Base-by-base conservation (phyloP, 2,888 invertebrate genomes). In the Scaptomyza reducta region DNA sequence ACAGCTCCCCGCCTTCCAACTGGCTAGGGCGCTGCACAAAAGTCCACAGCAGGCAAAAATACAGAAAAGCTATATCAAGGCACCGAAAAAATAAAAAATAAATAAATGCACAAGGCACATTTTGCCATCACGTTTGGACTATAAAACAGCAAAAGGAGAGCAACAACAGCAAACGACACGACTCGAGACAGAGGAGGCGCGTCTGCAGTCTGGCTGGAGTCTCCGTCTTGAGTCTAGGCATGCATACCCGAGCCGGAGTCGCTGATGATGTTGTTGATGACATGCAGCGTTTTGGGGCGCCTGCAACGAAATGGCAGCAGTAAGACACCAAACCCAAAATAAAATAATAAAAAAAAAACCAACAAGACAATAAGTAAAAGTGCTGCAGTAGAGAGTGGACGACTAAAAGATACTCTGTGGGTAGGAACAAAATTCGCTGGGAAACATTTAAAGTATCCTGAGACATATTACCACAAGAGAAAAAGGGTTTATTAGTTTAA, bases 181-280 rank as follows among this genome's bases (percentile, higher is more conserved):
- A 33, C 13, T 46, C 16, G 16, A 33, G 47, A 14, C 14, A 1
- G 40, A 16, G 40, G 42, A 18, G 22, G 1, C 42, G 16, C 16
- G 16, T 40, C 40, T 40, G 5, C 50, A 38, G 50, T 50, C 42
- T 38, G n/a, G 18, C 49, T 33, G 33, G 42, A 44, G 25, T n/a
- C 42, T 11, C 10, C 10, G 22, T 49, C 50, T 38, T 38, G 50
- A 50, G 50, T 50, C 50, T 49, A 33, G 41, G 44, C 42, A 22
- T 40, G 47, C 70, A 50, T 41, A 60, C 65, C 53, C 69, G 60
- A 45, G 53, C 3, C 40, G 40, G 40, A 63, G 66, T 10, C 42
- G 62, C 77, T 80, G 80, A 85, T 82, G 82, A 82, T 85, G 82
- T 82, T 82, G 82, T 82, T 82, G 82, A 82, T 82, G 82, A 85